Base-by-base conservation (phyloP, 2,113 vertebrate species). In the Notothenia rossii region DNA sequence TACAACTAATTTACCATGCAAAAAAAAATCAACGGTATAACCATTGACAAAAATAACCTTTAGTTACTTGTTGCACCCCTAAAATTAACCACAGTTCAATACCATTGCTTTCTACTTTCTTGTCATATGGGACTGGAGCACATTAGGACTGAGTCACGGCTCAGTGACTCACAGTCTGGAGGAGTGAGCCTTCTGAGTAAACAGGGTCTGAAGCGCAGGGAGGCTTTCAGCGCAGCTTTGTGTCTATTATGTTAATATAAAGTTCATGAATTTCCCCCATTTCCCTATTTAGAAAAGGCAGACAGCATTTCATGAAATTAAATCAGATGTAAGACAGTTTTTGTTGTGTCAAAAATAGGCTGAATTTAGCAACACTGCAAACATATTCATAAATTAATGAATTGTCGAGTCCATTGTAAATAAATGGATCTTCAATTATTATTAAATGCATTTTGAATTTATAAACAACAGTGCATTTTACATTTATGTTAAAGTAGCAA, bases 131-230 rank as follows among this genome's bases (percentile, higher is more conserved):
- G 25, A 40, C 25, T 29, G 25, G 29, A 12, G 60, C 22, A 29
- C 20, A 36, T 63, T 18, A 81, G 4, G 54, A 68, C 2, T 51
- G 72, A 65, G 49, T 76, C 67, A 82, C 9, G 1, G n/a, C 66
- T 76, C 22, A 40, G 15, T 78, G 79, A 79, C 40, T 84, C 78
- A 81, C 6, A 53, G 5, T 61, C 36, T 72, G 83, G 66, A 60
- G 69, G 40, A 60, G 53, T 53, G 20, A 48, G 73, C 10, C 43
- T 6, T 48, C 48, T 69, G 29, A 5, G 48, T 75, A 72, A 72
- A 65, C 7, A 73, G 1, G 3, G 0, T 25, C 61, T 64, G 36
- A 63, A 10, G 9, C 0, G 10, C 54, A 62, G 9, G 3, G 43
- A 22, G 15, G 54, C 11, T 29, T 29, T 71, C 20, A 71, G 40